phyloP scores from a whole-genome alignment of 2,888 invertebrate species.

The Arenicola marina region DNA sequence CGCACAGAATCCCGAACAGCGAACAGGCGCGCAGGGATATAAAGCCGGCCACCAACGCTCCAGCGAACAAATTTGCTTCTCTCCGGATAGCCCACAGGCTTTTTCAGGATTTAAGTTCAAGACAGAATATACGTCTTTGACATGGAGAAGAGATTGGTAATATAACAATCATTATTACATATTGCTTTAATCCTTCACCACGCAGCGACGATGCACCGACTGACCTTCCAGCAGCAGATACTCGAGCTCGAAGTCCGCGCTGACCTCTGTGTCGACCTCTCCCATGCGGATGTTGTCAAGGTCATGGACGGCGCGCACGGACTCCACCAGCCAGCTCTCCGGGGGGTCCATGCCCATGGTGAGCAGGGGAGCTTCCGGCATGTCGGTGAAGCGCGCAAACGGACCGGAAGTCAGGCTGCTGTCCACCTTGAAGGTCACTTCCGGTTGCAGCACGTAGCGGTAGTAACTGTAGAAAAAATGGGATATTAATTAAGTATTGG shows the following conservation, averaged over 20 bases:
- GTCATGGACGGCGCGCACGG: conserved; percentile 81
- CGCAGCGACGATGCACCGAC: no score
- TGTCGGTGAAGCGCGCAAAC: conserved; percentile 78
- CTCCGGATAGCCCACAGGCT: no score
- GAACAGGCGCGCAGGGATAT: no score
- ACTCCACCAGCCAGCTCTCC: conserved; percentile 68
- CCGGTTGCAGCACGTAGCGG: conserved; percentile 90
- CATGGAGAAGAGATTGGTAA: no score
- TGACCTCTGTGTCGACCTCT: conserved; percentile 70
- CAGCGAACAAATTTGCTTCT: no score
- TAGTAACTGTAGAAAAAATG: conserved; percentile 76
- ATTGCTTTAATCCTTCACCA: no score
- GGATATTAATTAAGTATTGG: not conserved
- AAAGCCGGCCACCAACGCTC: no score
- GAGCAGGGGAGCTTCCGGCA: conserved; percentile 89
- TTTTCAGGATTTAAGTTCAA: no score
- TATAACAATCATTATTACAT: no score
- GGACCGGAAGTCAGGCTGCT: conserved; percentile 77
- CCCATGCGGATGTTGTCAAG: conserved; percentile 95
- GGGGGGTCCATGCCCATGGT: conserved; percentile 89
- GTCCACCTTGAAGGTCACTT: conserved; percentile 77
- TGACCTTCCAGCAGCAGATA: conserved; percentile 87
- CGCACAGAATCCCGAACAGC: no score
- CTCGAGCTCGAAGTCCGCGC: conserved; percentile 93
- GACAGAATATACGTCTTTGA: no score